These are phyloP conservation scores for Percina caprodes DNA, from an alignment of 2,113 vertebrate genomes.

Conservation along the genomic window DNA sequence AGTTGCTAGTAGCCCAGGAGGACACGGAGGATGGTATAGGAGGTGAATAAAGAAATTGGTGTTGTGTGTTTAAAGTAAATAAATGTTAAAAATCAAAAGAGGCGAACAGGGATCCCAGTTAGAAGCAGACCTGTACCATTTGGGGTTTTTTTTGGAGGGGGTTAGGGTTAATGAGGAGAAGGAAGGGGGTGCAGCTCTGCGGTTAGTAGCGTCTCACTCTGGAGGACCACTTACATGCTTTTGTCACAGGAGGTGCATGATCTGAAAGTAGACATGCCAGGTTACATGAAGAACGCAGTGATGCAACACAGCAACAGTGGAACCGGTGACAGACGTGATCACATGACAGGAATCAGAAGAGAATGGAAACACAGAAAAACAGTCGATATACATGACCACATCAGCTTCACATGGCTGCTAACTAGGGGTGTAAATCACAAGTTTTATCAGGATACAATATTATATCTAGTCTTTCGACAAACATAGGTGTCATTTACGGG, in stretches of 20 bases:
- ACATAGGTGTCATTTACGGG: too few species aligned
- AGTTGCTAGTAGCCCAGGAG: too few species aligned
- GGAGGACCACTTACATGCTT: conserved; percentile 89
- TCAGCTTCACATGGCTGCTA: too few species aligned
- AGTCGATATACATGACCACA: too few species aligned
- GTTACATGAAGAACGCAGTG: conserved; percentile 74
- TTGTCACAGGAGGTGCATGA: conserved; percentile 88
- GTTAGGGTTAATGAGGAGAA: conserved; percentile 46
- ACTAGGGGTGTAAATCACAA: too few species aligned
- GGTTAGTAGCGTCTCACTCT: conserved; percentile 51
- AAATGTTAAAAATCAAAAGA: background rate
- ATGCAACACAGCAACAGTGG: conserved; percentile 39
- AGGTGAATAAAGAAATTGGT: too few species aligned
- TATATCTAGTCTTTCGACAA: too few species aligned
- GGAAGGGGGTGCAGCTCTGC: background rate
- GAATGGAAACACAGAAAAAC: too few species aligned
- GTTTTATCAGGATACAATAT: too few species aligned
- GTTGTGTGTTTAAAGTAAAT: too few species aligned
- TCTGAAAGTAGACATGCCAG: conserved; percentile 92
- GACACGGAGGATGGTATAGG: too few species aligned
- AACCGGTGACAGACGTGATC: background rate
- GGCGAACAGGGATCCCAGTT: conserved; percentile 2
- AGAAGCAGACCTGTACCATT: conserved; percentile 2
- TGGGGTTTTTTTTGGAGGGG: background rate
- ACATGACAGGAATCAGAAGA: too few species aligned